A percentile compares a stretch with the other conserved stretches of the same genome.
Evolutionary conservation across 2,113 vertebrate species (phyloP).

Genomic region (Prietella phreatophila): DNA sequence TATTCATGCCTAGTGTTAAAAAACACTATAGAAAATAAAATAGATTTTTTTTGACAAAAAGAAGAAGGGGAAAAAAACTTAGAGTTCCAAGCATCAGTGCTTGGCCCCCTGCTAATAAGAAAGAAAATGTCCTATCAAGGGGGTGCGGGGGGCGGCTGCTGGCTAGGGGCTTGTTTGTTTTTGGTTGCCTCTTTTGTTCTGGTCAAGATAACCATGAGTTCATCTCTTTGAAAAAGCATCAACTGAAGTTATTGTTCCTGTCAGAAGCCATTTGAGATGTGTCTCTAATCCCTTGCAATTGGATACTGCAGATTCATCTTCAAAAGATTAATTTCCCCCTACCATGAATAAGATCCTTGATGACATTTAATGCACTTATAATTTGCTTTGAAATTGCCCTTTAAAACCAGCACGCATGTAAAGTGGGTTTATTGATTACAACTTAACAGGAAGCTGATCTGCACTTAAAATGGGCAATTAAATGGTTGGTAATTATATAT

Average conservation of each 20-base stretch:
- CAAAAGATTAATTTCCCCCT: slow-evolving; percentile 38
- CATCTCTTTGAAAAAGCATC: background rate
- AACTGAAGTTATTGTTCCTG: slow-evolving; percentile 30
- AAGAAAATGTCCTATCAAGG: background rate
- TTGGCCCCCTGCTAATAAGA: background rate
- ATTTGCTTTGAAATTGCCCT: slow-evolving; percentile 54
- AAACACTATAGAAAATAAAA: background rate
- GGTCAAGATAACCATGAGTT: background rate
- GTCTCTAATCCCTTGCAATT: slow-evolving; percentile 36
- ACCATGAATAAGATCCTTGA: slow-evolving; percentile 51
- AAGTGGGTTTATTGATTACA: slow-evolving; percentile 53
- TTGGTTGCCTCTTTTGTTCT: background rate
- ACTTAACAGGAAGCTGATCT: slow-evolving; percentile 56
- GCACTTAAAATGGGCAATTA: slow-evolving; percentile 58
- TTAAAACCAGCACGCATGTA: slow-evolving; percentile 44
- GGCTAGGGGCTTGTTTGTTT: slow-evolving; percentile 16
- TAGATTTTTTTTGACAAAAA: background rate
- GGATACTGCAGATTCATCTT: slow-evolving; percentile 35
- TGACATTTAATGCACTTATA: slow-evolving; percentile 54
- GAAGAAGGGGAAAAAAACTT: background rate
- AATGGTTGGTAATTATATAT: slow-evolving; percentile 59
- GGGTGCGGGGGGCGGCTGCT: background rate
- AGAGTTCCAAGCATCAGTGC: background rate
- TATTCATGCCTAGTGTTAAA: background rate
- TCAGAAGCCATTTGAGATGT: slow-evolving; percentile 26